A percentile compares a stretch with the other conserved stretches of the same genome.
Evolutionary conservation across 2,113 vertebrate genomes (phyloP).

Genomic region (Petroica traversi): DNA sequence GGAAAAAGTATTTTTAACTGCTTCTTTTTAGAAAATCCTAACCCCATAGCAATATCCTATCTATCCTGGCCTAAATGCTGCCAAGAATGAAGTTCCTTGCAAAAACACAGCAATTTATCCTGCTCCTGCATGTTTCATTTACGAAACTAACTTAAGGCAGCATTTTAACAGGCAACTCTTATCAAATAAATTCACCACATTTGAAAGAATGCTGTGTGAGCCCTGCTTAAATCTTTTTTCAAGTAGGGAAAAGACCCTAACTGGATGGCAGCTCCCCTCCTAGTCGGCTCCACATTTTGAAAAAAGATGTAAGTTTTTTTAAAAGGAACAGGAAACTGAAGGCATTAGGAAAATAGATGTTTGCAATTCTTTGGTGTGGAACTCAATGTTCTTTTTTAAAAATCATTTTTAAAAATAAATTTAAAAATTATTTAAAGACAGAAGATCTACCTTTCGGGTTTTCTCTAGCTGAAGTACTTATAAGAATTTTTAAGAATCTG

Average conservation of each 20-base stretch:
- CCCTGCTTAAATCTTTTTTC: not conserved
- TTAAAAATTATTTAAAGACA: not conserved
- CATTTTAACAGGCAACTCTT: not conserved
- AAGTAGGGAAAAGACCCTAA: not conserved
- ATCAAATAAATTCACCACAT: not conserved
- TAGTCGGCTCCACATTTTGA: not conserved
- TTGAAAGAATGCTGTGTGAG: not conserved
- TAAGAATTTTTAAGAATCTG: not conserved
- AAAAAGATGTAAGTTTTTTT: not conserved
- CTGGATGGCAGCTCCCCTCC: not conserved
- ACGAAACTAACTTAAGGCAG: not conserved
- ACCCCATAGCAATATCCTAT: not conserved
- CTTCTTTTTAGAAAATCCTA: not conserved
- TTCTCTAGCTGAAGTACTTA: not conserved
- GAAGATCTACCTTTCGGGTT: not conserved
- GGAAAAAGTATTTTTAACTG: not conserved
- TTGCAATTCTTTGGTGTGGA: not conserved
- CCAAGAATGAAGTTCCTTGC: not conserved
- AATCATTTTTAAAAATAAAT: not conserved
- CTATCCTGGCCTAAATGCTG: not conserved
- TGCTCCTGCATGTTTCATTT: not conserved
- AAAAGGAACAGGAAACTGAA: not conserved
- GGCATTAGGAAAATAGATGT: not conserved
- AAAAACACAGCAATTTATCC: not conserved
- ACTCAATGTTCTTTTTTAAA: not conserved